Evolutionary conservation across 2,797 vertebrate genomes (phyloP), one percentile per base, ranked within the genome.

Genomic region (Rhinophrynus dorsalis): DNA sequence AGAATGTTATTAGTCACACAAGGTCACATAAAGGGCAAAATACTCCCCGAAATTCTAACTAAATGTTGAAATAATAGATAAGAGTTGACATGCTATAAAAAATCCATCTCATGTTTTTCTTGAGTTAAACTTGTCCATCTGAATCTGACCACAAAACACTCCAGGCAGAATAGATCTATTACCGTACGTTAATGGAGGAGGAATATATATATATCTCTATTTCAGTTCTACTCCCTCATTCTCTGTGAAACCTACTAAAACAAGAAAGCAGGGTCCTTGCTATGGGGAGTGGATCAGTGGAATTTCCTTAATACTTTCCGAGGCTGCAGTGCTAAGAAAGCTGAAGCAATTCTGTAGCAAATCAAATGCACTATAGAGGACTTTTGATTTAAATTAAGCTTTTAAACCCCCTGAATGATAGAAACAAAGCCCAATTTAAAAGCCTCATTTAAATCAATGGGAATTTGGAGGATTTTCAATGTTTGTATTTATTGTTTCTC

Each of bases 261-360:
- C 63, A 77, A 58, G 76, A 55, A 77, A 80, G 73, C 70, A 77
- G 77, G 75, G 62, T 66, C 75, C 76, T 57, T 74, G 56, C 76
- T 67, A 70, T 71, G 74, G 81, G 81, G 81, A 85, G 84, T 80
- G 78, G 80, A 82, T 70, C 51, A 76, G 71, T 78, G 73, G 68
- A 72, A 77, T 82, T 71, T 77, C 75, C 77, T 83, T 80, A 66
- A 77, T 61, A 74, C 73, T 69, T 78, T 78, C 81, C 77, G 73
- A 70, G 52, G 60, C 81, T 76, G n/a, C n/a, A n/a, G n/a, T n/a
- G n/a, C n/a, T n/a, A n/a, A n/a, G n/a, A n/a, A n/a, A n/a, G n/a
- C n/a, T n/a, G n/a, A n/a, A n/a, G n/a, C n/a, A n/a, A n/a, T n/a
- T n/a, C n/a, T n/a, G n/a, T n/a, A n/a, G n/a, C n/a, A n/a, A n/a